Conservation (phyloP, 2,797 vertebrate species). For the Sphenodon punctatus region DNA sequence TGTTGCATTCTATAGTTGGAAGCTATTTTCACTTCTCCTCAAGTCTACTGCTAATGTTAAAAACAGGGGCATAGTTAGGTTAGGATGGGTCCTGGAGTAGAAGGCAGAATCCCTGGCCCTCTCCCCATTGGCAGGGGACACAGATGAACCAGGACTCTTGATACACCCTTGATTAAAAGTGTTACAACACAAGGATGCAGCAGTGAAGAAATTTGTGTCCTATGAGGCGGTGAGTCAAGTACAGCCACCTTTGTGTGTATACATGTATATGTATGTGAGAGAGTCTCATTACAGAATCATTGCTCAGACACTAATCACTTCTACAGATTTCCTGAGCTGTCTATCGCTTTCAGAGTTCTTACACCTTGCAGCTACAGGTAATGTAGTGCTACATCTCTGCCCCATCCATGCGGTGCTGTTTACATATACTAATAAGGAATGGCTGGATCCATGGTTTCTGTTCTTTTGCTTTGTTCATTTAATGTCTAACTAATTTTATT, state of each 20-base stretch:
- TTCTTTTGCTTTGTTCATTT: not conserved
- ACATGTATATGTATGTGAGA: too few species aligned
- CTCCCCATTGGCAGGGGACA: too few species aligned
- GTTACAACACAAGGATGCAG: too few species aligned
- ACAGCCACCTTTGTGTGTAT: too few species aligned
- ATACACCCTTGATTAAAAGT: too few species aligned
- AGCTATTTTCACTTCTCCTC: not conserved
- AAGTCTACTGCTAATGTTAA: too few species aligned
- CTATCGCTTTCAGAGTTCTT: not conserved
- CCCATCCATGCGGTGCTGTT: not conserved
- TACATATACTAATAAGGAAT: not conserved
- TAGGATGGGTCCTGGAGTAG: too few species aligned
- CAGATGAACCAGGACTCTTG: too few species aligned
- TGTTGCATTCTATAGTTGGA: not conserved
- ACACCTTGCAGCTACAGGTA: not conserved
- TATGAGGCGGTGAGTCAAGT: not conserved
- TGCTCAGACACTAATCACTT: not conserved
- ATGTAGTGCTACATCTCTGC: not conserved
- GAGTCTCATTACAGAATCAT: not conserved
- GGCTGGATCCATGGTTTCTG: not conserved
- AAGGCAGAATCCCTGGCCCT: too few species aligned
- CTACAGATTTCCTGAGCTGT: accelerated
- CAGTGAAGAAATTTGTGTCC: not conserved
- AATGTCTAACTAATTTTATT: not conserved
- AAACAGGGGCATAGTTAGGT: too few species aligned